phyloP scores from a whole-genome alignment of 2,797 vertebrate species.

The Arctocebus calabarensis region DNA sequence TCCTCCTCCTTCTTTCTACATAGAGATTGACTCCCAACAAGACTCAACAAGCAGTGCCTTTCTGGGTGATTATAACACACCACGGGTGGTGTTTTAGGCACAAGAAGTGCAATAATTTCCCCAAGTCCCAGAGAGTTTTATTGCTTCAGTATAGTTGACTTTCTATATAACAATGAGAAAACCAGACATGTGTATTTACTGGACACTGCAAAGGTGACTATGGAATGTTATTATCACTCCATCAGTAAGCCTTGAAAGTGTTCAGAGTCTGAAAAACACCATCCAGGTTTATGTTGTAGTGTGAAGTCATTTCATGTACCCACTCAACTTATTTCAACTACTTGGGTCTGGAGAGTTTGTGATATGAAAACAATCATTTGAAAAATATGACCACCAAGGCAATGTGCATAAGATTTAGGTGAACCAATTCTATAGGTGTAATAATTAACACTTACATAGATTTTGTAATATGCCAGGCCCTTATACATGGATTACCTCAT shows the following conservation, averaged over 20 bases:
- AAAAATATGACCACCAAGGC: constrained; percentile 48
- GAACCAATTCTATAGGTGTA: background rate
- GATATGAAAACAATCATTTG: constrained; percentile 50
- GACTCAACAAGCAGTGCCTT: constrained; percentile 75
- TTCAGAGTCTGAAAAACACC: constrained; percentile 66
- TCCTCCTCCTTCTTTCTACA: constrained; percentile 60
- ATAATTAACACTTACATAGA: constrained; percentile 55
- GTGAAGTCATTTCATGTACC: constrained; percentile 51
- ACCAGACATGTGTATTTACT: constrained; percentile 42
- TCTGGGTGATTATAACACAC: constrained; percentile 81
- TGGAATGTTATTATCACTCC: constrained; percentile 61
- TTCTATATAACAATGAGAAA: constrained; percentile 68
- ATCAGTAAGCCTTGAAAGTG: constrained; percentile 19
- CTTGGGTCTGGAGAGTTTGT: constrained; percentile 47
- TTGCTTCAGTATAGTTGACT: constrained; percentile 74
- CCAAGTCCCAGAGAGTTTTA: constrained; percentile 72
- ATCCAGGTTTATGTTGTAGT: constrained; percentile 58
- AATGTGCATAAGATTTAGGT: constrained; percentile 11
- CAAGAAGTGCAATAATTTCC: constrained; percentile 77
- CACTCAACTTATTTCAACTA: constrained; percentile 47
- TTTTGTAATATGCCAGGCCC: constrained; percentile 23
- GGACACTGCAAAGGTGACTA: constrained; percentile 60
- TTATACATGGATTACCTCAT: constrained; percentile 3
- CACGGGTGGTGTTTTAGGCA: constrained; percentile 76
- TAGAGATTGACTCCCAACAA: constrained; percentile 76